Base-by-base conservation (phyloP, 2,113 vertebrate genomes). In the Epinephelus fuscoguttatus region DNA sequence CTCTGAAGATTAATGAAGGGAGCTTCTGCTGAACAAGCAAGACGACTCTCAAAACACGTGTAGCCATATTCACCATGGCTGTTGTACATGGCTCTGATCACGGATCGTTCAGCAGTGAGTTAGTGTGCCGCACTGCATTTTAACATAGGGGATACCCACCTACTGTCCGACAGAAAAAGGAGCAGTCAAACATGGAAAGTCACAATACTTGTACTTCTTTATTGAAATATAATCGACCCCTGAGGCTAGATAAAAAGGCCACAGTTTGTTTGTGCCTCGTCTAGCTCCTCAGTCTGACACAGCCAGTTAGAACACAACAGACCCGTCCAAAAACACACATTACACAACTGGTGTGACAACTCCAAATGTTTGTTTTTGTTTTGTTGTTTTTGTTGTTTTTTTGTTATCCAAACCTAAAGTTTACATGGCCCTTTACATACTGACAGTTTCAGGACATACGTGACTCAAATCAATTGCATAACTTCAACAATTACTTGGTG, bases 211-310 rank as follows among this genome's bases (percentile, higher is more conserved):
- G 73, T 78, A 74, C 89, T 88, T 88, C 75, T 86, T 91, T 92
- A 91, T 88, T 93, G 87, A 91, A 92, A 88, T 86, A 86, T 79
- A 86, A 70, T 90, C 42, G 63, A 89, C 79, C 82, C 88, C 92
- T 88, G 88, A 93, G 86, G 91, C 87, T 87, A 81, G 87, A 91
- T 66, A 73, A 60, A 87, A 84, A 87, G 92, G 91, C 88, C 89
- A 85, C 80, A 64, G 79, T 75, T 85, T 63, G 70, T 82, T 89
- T 78, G 86, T 80, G 85, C 90, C 89, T 92, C 52, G 75, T 91
- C 92, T 92, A 89, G 89, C 85, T 87, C 87, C 84, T 92, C 91
- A 88, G 90, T 88, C 78, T 60, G 87, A 89, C 78, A 86, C 61
- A 87, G 85, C 85, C 89, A 84, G 85, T 84, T 70, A 68, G 70